A percentile compares a stretch with the other conserved stretches of the same genome.
phyloP scores from a whole-genome alignment of 2,113 vertebrate genomes.

The Corvus cornix region DNA sequence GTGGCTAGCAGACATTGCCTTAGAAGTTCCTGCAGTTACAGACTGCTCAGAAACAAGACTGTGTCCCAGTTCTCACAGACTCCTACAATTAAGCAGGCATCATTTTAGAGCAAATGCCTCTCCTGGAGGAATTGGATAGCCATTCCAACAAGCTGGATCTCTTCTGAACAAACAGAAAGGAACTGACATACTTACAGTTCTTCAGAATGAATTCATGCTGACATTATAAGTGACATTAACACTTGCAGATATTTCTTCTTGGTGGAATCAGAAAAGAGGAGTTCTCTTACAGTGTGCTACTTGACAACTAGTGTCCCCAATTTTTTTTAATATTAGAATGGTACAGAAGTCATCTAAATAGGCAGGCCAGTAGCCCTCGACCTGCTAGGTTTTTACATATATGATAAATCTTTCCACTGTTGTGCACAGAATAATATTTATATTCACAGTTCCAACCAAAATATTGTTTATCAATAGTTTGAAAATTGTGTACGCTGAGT shows the following conservation, averaged over 20 bases:
- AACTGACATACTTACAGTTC: neutral
- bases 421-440: neutral
- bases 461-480: neutral
- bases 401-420: neutral
- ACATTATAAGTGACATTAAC: neutral
- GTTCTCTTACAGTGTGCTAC: neutral
- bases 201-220: neutral
- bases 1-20: neutral
- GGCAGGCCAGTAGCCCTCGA: neutral
- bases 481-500: neutral
- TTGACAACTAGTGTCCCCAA: neutral
- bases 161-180: neutral
- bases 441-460: neutral
- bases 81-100: neutral
- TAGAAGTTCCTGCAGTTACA: neutral
- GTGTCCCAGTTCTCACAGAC: neutral
- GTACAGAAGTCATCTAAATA: neutral
- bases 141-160: neutral
- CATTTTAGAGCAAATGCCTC: accelerated
- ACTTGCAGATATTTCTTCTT: neutral
- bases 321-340: neutral
- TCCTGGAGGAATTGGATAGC: neutral
- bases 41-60: neutral
- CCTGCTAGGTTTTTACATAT: neutral
- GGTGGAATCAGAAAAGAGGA: neutral